Evolutionary conservation across 92 coral and sea anemone species (phyloP).

Genomic region (Chrysogorgia sp.): DNA sequence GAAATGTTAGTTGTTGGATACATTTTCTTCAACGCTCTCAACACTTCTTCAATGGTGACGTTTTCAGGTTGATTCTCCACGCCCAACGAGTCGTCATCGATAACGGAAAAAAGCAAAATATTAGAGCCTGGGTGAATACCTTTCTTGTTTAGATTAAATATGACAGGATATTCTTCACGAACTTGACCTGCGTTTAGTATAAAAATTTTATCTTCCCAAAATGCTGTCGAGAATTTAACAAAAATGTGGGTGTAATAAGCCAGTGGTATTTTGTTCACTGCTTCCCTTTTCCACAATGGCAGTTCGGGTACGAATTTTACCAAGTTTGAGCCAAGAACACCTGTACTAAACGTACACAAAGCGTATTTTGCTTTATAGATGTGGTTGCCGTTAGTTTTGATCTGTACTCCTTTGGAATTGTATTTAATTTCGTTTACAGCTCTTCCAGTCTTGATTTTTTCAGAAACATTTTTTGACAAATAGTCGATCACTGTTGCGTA

Average conservation of each 20-base stretch:
- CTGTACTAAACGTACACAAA: conserved; percentile 76
- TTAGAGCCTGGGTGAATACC: conserved; percentile 17
- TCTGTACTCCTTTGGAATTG: conserved; percentile 27
- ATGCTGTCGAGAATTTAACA: conserved; percentile 7
- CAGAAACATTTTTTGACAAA: background rate
- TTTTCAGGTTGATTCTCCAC: conserved; percentile 6
- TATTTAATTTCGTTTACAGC: conserved; percentile 47
- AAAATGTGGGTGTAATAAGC: conserved; percentile 6
- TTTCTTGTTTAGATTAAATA: conserved; percentile 8
- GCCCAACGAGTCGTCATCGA: conserved; percentile 6
- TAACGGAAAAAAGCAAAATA: background rate
- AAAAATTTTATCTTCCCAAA: conserved; percentile 21
- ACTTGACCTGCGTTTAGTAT: background rate
- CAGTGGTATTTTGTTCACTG: conserved; percentile 42
- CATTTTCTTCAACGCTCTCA: conserved; percentile 9
- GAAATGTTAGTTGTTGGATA: background rate
- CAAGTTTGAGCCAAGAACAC: conserved; percentile 64
- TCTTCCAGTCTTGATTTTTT: background rate
- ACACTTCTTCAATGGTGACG: conserved; percentile 9
- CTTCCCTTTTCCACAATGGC: conserved; percentile 72
- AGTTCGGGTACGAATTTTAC: conserved; percentile 67
- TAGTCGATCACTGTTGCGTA: background rate
- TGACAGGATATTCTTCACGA: background rate
- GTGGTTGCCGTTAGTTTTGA: conserved; percentile 59
- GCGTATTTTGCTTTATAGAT: conserved; percentile 59